phyloP scores from a whole-genome alignment of 2,113 vertebrate species.

The Romanogobio albipinnatus region DNA sequence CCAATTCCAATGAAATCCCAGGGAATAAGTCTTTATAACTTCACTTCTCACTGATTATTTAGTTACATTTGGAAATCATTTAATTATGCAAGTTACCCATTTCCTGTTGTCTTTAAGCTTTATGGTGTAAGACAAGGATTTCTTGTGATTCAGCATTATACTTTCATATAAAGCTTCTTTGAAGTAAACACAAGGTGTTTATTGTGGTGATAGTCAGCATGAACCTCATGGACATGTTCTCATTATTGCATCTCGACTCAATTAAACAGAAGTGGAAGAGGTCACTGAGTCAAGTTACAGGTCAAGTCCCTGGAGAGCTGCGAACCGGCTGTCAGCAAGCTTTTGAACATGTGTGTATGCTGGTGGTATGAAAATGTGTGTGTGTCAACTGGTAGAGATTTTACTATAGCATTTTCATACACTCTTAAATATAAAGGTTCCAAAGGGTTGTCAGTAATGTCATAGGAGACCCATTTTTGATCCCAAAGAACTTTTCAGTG shows the following conservation, averaged over 20 bases:
- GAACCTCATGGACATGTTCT: conserved; percentile 24
- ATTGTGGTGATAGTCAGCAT: not conserved
- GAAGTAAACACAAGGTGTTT: not conserved
- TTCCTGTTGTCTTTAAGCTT: not conserved
- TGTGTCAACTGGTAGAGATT: not conserved
- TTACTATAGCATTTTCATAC: not conserved
- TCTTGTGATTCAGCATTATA: not conserved
- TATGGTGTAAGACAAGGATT: not conserved
- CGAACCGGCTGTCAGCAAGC: conserved; percentile 7
- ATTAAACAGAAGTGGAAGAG: conserved; percentile 47
- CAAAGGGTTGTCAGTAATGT: too few relatives aligned
- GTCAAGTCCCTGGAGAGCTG: conserved; percentile 37
- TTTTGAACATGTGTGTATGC: conserved; percentile 12
- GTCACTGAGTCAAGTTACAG: conserved; percentile 43
- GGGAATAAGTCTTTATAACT: not conserved
- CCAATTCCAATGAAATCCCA: not conserved
- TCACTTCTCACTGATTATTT: not conserved
- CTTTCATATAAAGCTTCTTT: not conserved
- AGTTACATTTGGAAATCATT: not conserved
- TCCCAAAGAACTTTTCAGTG: too few relatives aligned
- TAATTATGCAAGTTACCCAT: not conserved
- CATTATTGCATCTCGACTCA: conserved; percentile 35
- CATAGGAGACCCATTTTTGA: too few relatives aligned
- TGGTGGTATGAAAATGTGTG: not conserved
- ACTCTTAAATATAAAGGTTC: too few relatives aligned